Evolutionary conservation across 2,888 invertebrate genomes (phyloP).

Genomic region (Apamea sordens): DNA sequence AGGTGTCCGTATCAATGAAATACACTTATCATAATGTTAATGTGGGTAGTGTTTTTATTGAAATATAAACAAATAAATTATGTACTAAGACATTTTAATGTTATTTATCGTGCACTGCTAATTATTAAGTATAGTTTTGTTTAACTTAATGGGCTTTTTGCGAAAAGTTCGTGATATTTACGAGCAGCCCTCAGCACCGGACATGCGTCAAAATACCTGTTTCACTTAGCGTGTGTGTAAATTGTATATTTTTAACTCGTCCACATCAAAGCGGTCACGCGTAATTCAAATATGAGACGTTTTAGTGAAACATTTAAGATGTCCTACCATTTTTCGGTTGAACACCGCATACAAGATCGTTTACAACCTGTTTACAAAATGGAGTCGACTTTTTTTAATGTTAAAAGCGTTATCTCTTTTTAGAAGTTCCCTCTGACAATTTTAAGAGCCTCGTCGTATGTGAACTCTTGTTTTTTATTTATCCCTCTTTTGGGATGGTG

Average conservation of each 20-base stretch:
- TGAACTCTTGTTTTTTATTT: conserved; percentile 74
- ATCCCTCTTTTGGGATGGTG: conserved; percentile 65
- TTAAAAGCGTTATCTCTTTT: conserved; percentile 84
- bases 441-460: conserved; percentile 81
- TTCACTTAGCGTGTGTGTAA: conserved; percentile 38
- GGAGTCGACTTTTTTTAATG: conserved; percentile 82
- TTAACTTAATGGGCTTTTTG: conserved; percentile 17
- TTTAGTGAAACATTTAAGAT: conserved; percentile 71
- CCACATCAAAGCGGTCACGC: conserved; percentile 57
- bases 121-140: conserved; percentile 51
- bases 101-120: conserved; percentile 56
- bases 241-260: conserved; percentile 47
- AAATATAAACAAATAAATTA: conserved; percentile 64
- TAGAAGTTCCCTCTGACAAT: conserved; percentile 84
- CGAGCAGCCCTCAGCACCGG: conserved; percentile 23
- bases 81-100: conserved; percentile 47
- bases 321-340: conserved; percentile 72
- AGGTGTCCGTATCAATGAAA: conserved; percentile 67
- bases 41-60: conserved; percentile 67
- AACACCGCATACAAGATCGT: conserved; percentile 77
- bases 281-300: conserved; percentile 66
- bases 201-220: conserved; percentile 48
- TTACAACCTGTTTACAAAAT: conserved; percentile 87
- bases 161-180: conserved; percentile 29
- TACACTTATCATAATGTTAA: conserved; percentile 49